Conservation (phyloP, 2,888 invertebrate genomes). For the Unio delphinus region DNA sequence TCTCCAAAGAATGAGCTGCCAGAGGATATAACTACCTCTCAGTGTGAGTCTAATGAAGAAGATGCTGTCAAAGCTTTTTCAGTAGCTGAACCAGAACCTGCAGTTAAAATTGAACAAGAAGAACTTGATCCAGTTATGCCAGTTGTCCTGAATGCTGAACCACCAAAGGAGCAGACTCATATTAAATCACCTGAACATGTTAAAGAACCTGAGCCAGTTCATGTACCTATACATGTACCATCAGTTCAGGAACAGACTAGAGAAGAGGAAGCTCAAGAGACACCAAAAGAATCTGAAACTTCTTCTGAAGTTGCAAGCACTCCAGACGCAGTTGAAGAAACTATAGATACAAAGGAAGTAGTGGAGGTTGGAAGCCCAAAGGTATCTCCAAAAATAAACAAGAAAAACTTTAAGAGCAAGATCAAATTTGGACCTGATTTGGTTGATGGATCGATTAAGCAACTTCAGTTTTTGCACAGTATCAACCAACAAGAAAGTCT, state of each 20-base stretch:
- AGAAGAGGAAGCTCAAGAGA: slow-evolving; percentile 1
- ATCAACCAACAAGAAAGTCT: slow-evolving; percentile 41
- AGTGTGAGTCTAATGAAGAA: not conserved
- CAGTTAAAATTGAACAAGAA: not conserved
- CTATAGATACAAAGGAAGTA: slow-evolving; percentile 19
- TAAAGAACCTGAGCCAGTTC: slow-evolving; percentile 8
- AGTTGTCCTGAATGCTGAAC: no score
- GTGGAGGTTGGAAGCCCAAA: slow-evolving; percentile 22
- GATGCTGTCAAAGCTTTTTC: not conserved
- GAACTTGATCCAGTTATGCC: no score
- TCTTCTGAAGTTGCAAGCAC: slow-evolving; percentile 1
- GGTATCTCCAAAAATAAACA: slow-evolving; percentile 35
- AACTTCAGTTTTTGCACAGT: slow-evolving; percentile 55
- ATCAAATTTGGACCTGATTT: slow-evolving; percentile 43
- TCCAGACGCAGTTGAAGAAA: slow-evolving; percentile 9
- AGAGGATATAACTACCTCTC: slow-evolving; percentile 20
- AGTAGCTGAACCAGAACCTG: slow-evolving; percentile 12
- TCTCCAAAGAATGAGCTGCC: slow-evolving; percentile 34
- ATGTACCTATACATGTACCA: not conserved
- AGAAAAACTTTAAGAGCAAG: slow-evolving; percentile 39
- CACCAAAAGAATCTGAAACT: not conserved
- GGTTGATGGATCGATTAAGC: slow-evolving; percentile 39
- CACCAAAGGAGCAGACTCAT: no score
- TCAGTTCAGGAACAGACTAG: not conserved
- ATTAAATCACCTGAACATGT: not conserved